These are phyloP conservation scores for Microchrysa polita DNA, from an alignment of 2,888 invertebrate species.

Conservation along the genomic window DNA sequence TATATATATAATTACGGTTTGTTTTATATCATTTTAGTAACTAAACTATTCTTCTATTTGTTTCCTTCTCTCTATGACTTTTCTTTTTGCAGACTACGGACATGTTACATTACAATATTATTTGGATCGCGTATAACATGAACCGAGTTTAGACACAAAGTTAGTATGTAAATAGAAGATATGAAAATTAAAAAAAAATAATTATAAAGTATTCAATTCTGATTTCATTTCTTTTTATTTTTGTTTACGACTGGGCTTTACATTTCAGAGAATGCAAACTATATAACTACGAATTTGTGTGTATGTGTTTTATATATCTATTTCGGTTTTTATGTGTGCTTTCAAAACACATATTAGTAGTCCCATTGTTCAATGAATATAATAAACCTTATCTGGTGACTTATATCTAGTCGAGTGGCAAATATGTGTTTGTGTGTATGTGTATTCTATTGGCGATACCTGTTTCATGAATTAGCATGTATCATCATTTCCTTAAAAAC, in stretches of 20 bases:
- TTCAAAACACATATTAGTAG: neutral
- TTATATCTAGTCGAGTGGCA: neutral
- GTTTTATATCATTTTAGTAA: neutral
- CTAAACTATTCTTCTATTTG: neutral
- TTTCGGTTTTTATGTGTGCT: slow-evolving; percentile 7
- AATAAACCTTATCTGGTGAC: neutral
- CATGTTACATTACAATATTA: no score
- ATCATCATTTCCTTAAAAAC: slow-evolving; percentile 10
- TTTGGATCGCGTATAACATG: no score
- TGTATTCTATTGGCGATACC: neutral
- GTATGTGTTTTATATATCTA: neutral
- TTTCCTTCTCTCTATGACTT: neutral
- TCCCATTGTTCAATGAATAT: neutral
- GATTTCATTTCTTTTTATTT: no score
- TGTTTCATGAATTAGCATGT: neutral
- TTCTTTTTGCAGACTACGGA: no score
- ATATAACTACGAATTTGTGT: neutral
- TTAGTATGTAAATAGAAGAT: no score
- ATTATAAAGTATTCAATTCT: no score
- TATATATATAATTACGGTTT: neutral
- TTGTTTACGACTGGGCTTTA: neutral
- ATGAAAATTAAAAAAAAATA: no score
- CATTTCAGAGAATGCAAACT: slow-evolving; percentile 12
- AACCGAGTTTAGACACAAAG: no score
- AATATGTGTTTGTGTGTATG: neutral